A percentile compares a stretch with the other conserved stretches of the same genome.
Conservation (phyloP, 1,140 invertebrate species). For the Pseudomyrmex dendroicus region DNA sequence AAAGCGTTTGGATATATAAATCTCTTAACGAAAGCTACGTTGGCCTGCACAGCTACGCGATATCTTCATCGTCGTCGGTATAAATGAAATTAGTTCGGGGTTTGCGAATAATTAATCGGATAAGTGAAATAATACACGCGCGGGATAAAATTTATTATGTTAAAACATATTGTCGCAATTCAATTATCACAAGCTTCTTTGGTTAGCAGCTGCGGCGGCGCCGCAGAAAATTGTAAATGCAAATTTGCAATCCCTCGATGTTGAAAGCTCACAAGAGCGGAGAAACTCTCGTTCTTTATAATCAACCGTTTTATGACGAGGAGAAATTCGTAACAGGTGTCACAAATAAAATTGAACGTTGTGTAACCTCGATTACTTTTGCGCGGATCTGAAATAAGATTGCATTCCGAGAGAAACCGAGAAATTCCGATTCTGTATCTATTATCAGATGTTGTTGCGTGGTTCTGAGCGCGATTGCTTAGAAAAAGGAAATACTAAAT, state of each 20-base stretch:
- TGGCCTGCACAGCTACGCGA: not conserved
- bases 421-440: not conserved
- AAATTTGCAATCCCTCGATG: conserved; percentile 29
- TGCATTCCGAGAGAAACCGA: conserved; percentile 6
- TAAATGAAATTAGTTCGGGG: conserved; percentile 25
- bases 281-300: not conserved
- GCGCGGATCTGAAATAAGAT: conserved; percentile 23
- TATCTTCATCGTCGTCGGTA: not conserved
- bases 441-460: conserved; percentile 21
- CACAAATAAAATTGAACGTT: conserved; percentile 10
- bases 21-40: not conserved
- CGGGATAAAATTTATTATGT: not conserved
- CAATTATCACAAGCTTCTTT: conserved; percentile 25
- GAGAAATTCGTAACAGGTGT: conserved; percentile 22
- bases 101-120: conserved; percentile 39
- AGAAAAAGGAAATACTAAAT: not conserved
- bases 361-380: conserved; percentile 6
- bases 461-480: not conserved
- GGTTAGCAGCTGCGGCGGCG: not conserved
- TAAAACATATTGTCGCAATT: conserved; percentile 22
- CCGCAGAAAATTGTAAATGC: conserved; percentile 5
- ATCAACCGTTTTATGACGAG: conserved; percentile 16
- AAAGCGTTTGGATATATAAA: not conserved
- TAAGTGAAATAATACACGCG: conserved; percentile 3
- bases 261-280: not conserved